Base-by-base conservation (phyloP, 2,113 vertebrate genomes). In the Corvus cornix region DNA sequence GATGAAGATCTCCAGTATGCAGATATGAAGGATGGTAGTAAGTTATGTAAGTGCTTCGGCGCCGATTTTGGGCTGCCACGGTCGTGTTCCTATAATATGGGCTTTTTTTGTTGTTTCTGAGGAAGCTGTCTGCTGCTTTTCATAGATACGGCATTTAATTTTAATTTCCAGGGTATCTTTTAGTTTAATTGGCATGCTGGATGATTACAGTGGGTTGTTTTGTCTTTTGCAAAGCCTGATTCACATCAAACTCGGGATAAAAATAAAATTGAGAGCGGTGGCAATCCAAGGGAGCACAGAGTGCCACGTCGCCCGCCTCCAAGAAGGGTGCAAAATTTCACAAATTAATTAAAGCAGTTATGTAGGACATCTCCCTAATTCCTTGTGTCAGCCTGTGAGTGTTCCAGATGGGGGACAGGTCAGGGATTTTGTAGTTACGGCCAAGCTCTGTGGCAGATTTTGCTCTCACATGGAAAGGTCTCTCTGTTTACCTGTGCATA, bases 111-210 rank as follows among this genome's bases (percentile, higher is more conserved):
- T 88, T 49, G 41, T 95, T 97, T 96, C 79, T 58, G 91, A 97
- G 87, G 93, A 97, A 97, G 85, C 86, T 96, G 91, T 89, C 96
- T 93, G 84, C 91, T 97, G 79, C 86, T 95, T 97, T 97, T 97
- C 94, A 94, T 79, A 96, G 83, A 84, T 74, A 76, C 41, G 78
- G 85, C 95, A 97, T 97, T 97, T 97, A 90, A 97, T 97, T 97
- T 97, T 97, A 85, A 96, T 98, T 97, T 97, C 94, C 91, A 97
- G 62, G 76, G 53, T 97, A 96, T 96, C 75, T 97, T 97, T 96
- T 88, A 41, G 49, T 88, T 97, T 96, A 97, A 96, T 96, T 98
- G 97, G 81, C 94, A 69, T n/a, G 84, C 87, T 94, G 77, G 78
- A 73, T 88, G 94, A 88, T 97, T 92, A 73, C 86, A 96, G 86